These are phyloP conservation scores for Heptranchias perlo DNA, from an alignment of 2,113 vertebrate species.

Conservation along the genomic window DNA sequence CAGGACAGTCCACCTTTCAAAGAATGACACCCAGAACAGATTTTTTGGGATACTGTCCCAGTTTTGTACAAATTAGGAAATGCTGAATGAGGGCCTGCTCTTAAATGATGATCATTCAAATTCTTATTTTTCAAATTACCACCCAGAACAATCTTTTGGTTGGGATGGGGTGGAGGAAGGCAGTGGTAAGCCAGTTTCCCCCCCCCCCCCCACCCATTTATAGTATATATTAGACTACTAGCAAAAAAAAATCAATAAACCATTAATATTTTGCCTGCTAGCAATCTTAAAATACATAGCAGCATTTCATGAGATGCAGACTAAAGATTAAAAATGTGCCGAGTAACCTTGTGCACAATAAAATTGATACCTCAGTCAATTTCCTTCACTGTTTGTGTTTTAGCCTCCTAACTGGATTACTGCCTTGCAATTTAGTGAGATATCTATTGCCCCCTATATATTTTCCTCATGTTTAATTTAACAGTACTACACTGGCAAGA, in stretches of 20 bases:
- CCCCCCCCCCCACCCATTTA: too few relatives aligned
- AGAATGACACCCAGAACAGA: background rate
- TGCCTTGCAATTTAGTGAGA: background rate
- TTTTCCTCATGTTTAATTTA: background rate
- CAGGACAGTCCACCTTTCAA: background rate
- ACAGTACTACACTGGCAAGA: background rate
- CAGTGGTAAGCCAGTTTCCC: background rate
- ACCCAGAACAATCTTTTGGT: too few relatives aligned
- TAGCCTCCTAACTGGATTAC: background rate
- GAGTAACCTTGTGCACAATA: background rate
- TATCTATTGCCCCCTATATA: background rate
- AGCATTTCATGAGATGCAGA: background rate
- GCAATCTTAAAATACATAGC: background rate
- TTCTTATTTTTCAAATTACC: background rate
- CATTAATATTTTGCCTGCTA: background rate
- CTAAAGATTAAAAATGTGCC: background rate
- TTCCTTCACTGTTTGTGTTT: background rate
- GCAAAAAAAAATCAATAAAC: background rate
- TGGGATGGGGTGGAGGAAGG: too few relatives aligned
- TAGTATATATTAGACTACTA: background rate
- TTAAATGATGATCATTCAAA: background rate
- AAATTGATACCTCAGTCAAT: background rate
- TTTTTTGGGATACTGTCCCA: background rate
- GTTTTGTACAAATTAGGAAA: background rate
- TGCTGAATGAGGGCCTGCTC: background rate